Base-by-base conservation (phyloP, 2,888 invertebrate genomes). In the Chaitophorus viminalis region DNA sequence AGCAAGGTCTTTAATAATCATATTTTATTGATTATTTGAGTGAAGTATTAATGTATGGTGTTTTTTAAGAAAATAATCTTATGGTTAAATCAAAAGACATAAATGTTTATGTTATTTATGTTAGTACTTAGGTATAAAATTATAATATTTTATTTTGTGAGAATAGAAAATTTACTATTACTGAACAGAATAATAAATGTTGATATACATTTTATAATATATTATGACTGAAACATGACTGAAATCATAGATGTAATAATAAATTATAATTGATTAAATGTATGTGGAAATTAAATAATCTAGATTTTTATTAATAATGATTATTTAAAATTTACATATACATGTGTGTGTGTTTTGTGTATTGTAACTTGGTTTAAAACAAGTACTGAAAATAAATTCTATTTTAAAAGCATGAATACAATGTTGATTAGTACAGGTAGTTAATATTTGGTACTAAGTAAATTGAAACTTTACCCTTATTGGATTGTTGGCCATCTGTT, bases 361-460 rank as follows among this genome's bases (percentile, higher is more conserved):
- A 77, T 60, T 46, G n/a, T 21, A 33, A 6, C 76, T 76, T 60
- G 76, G 65, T 84, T 18, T 31, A 84, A 65, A 46, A 76, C 46
- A 68, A 39, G 65, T 77, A 52, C 29, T 76, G 17, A 68, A 68
- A 46, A 31, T 11, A n/a, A 83, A 68, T 31, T 65, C 84, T 84
- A 82, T 72, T 74, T 82, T 82, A 33, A 54, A 68, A 36, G 68
- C 76, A 84, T 77, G 76, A 76, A 84, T 76, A 46, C 65, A 65
- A 84, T 84, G 76, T 84, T 77, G 17, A 84, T n/a, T 84, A 46
- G 76, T 46, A 33, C 65, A 76, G 68, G 76, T 84, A 84, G 76
- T 77, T 84, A 25, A 77, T 39, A 84, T 60, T 82, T 82, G 52
- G 74, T 82, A 82, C 74, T 74, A 54, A 74, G 82, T 82, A 82